Evolutionary conservation across 2,113 vertebrate genomes (phyloP).

Genomic region (Heterotis niloticus): DNA sequence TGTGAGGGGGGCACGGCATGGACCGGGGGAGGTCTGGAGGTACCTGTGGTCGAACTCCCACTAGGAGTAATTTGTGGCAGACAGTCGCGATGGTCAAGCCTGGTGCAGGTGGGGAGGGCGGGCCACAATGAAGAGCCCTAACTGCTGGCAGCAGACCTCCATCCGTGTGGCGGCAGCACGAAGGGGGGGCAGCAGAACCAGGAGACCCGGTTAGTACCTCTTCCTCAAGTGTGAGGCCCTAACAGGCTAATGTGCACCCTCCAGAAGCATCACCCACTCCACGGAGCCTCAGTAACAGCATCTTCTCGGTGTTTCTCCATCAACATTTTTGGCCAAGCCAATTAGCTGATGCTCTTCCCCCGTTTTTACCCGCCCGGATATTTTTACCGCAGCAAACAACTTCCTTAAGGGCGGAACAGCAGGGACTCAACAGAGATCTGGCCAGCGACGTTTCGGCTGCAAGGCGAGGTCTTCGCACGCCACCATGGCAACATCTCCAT

Average conservation of each 20-base stretch:
- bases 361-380: neutral
- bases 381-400: conserved; percentile 57
- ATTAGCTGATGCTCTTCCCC: no score
- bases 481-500: no score
- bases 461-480: no score
- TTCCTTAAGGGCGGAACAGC: conserved; percentile 50
- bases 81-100: conserved; percentile 66
- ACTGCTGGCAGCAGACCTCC: conserved; percentile 68
- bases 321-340: no score
- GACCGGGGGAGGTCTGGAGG: conserved; percentile 56
- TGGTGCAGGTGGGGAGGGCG: conserved; percentile 70
- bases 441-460: neutral
- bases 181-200: neutral
- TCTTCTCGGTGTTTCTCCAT: no score
- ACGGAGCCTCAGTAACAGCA: no score
- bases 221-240: no score
- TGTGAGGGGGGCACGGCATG: conserved; percentile 40
- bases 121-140: conserved; percentile 59
- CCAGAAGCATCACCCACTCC: no score
- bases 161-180: conserved; percentile 59
- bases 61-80: conserved; percentile 75
- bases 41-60: conserved; percentile 54
- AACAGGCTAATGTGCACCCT: no score
- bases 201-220: neutral
- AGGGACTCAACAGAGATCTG: conserved; percentile 35